Conservation (phyloP, 2,797 vertebrate species). For the Potorous gilbertii region DNA sequence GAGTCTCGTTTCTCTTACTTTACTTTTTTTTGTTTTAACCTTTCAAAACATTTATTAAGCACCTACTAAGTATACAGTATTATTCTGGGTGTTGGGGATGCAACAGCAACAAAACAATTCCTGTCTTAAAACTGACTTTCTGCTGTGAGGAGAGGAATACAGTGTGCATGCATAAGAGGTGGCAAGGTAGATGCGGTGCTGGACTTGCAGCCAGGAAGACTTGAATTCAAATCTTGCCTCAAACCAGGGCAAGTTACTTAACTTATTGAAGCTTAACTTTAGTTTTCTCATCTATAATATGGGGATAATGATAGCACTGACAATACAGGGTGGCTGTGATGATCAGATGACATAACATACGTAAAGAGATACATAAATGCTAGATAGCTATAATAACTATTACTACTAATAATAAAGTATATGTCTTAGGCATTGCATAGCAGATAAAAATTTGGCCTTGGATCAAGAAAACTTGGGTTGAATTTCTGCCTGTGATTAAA, state of each 20-base stretch:
- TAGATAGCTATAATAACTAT: neutral
- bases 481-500: neutral
- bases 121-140: neutral
- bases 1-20: neutral
- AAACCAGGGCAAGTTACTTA: neutral
- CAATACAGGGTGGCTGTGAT: neutral
- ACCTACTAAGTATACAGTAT: neutral
- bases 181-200: neutral
- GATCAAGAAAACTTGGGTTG: neutral
- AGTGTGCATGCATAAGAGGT: neutral
- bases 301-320: neutral
- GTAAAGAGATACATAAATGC: neutral
- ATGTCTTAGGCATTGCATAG: neutral
- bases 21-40: neutral
- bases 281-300: neutral
- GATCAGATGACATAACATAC: neutral
- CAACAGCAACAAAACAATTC: neutral
- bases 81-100: neutral
- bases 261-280: neutral
- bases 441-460: neutral
- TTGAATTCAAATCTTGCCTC: neutral
- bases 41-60: neutral
- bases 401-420: neutral
- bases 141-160: neutral
- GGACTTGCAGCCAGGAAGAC: neutral